These are phyloP conservation scores for Andrena haemorrhoa DNA, from an alignment of 2,888 invertebrate species.

Conservation along the genomic window DNA sequence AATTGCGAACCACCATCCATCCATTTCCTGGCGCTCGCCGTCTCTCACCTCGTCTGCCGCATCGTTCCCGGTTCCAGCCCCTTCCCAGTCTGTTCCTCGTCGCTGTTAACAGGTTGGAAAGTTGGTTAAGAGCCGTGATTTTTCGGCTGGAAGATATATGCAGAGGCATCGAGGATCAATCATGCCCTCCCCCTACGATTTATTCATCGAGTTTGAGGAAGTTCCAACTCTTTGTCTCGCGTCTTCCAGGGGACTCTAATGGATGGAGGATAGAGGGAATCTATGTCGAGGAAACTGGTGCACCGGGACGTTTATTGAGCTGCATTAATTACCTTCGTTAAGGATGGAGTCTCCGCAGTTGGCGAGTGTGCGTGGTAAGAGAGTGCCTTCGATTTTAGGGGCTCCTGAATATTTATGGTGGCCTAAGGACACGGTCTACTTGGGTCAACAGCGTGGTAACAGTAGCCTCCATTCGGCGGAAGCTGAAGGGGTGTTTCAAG, in stretches of 20 bases:
- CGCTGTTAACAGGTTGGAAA: constrained; percentile 56
- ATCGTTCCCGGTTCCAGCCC: constrained; percentile 32
- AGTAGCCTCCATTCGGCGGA: constrained; percentile 42
- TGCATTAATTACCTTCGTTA: neutral
- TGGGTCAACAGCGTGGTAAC: constrained; percentile 36
- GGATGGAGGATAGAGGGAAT: constrained; percentile 14
- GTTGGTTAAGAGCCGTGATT: constrained; percentile 45
- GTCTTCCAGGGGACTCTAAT: neutral
- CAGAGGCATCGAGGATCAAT: neutral
- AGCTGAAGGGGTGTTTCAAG: constrained; percentile 24
- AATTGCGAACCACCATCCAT: constrained; percentile 79
- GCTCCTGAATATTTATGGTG: constrained; percentile 52
- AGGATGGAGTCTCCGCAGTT: constrained; percentile 16
- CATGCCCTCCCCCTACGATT: neutral
- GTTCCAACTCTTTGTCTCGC: too few relatives aligned
- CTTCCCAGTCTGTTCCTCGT: constrained; percentile 16
- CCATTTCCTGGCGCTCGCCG: constrained; percentile 68
- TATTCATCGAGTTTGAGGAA: too few relatives aligned
- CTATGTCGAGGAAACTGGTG: neutral
- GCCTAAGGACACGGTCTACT: constrained; percentile 40
- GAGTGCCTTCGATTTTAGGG: constrained; percentile 40
- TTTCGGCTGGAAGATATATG: constrained; percentile 10
- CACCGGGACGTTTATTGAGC: too few relatives aligned
- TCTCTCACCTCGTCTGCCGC: constrained; percentile 39
- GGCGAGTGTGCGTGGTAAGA: constrained; percentile 44